Percentiles rank a stretch among this genome's conserved stretches.
Conservation (phyloP, 37 sponge, comb jelly and placozoan species). For the Mnemiopsis leidyi region DNA sequence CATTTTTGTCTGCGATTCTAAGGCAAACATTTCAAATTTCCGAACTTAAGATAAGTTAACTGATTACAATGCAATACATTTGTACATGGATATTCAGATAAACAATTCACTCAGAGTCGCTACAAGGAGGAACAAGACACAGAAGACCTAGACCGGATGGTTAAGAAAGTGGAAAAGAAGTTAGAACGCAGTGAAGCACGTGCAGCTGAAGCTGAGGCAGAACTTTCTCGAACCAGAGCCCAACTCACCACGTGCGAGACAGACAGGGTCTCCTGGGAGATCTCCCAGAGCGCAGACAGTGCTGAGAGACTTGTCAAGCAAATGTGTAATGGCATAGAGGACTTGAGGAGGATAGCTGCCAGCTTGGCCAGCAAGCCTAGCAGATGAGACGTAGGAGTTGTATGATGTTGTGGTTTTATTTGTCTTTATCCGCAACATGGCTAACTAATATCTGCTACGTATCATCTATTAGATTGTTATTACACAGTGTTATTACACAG, state of each 20-base stretch:
- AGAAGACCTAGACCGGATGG: slow-evolving; percentile 60
- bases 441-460: too few relatives aligned
- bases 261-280: slow-evolving; percentile 49
- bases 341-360: neutral
- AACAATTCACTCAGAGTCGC: slow-evolving; percentile 41
- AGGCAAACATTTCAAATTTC: too few relatives aligned
- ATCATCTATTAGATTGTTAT: too few relatives aligned
- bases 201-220: slow-evolving; percentile 46
- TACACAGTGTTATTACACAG: too few relatives aligned
- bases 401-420: too few relatives aligned
- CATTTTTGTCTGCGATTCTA: too few relatives aligned
- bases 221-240: neutral
- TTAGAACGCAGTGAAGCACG: slow-evolving; percentile 41
- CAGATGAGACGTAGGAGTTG: too few relatives aligned
- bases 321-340: slow-evolving; percentile 51
- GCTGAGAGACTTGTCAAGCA: slow-evolving; percentile 52
- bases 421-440: too few relatives aligned
- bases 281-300: slow-evolving; percentile 24
- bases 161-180: slow-evolving; percentile 50
- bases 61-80: too few relatives aligned
- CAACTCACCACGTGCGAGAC: slow-evolving; percentile 9
- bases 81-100: too few relatives aligned
- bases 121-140: slow-evolving; percentile 65
- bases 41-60: too few relatives aligned
- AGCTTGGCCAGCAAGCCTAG: neutral